Evolutionary conservation across 2,888 invertebrate genomes (phyloP).

Genomic region (Mantis religiosa): DNA sequence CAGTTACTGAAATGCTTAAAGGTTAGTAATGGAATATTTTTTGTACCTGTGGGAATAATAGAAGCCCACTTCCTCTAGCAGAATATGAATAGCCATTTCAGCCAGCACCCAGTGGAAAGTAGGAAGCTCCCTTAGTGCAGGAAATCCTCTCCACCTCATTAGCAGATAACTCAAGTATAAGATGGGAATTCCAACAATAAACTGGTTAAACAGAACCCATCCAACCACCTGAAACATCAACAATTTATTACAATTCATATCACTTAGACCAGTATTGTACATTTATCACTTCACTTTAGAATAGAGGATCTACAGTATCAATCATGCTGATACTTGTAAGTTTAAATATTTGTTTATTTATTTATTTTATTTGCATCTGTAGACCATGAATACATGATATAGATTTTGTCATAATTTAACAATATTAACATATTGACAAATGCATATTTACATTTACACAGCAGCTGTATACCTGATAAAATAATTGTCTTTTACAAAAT

Average conservation of each 20-base stretch:
- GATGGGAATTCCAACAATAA: constrained; percentile 63
- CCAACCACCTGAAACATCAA: constrained; percentile 53
- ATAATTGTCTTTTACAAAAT: no score
- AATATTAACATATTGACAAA: no score
- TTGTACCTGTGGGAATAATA: constrained; percentile 76
- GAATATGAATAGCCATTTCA: constrained; percentile 66
- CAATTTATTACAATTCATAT: not conserved
- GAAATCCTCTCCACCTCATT: constrained; percentile 64
- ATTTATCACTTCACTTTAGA: not conserved
- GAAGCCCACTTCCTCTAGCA: constrained; percentile 76
- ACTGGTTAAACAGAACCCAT: constrained; percentile 69
- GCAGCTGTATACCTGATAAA: no score
- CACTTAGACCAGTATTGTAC: not conserved
- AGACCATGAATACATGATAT: no score
- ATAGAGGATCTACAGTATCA: no score
- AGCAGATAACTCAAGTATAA: constrained; percentile 56
- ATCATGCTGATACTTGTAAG: no score
- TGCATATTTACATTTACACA: no score
- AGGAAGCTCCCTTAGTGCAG: constrained; percentile 63
- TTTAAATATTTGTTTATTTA: no score
- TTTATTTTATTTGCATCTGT: no score
- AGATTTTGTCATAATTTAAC: no score
- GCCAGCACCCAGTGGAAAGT: constrained; percentile 73
- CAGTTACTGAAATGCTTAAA: not conserved
- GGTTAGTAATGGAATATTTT: not conserved